Evolutionary conservation across 2,888 invertebrate genomes (phyloP).

Genomic region (Andrena minutula): DNA sequence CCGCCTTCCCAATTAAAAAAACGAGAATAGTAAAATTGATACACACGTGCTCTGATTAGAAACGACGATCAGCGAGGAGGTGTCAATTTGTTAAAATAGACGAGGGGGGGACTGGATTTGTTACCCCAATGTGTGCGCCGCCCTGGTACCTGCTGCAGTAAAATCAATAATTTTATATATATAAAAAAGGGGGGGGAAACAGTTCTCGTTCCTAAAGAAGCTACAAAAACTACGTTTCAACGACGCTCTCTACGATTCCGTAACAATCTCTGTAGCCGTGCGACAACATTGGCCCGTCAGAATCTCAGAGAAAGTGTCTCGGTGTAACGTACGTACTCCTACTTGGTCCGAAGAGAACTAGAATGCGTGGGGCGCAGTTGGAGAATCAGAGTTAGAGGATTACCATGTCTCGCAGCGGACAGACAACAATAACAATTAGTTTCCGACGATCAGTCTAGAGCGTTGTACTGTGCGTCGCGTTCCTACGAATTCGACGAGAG

Average conservation of each 20-base stretch:
- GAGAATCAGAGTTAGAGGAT: background rate
- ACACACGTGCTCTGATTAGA: slow-evolving; percentile 78
- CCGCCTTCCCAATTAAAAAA: slow-evolving; percentile 29
- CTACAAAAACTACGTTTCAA: slow-evolving; percentile 41
- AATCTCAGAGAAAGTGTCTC: slow-evolving; percentile 21
- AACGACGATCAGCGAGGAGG: slow-evolving; percentile 79
- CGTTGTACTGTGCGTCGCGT: background rate
- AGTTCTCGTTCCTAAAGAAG: slow-evolving; percentile 18
- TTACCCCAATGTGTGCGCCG: slow-evolving; percentile 81
- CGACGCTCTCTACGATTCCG: slow-evolving; percentile 29
- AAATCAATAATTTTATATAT: slow-evolving; percentile 59
- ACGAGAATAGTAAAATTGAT: slow-evolving; percentile 40
- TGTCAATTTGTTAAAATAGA: slow-evolving; percentile 83
- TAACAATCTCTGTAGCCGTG: background rate
- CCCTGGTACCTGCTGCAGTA: slow-evolving; percentile 78
- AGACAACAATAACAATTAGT: too few species aligned
- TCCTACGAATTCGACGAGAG: background rate
- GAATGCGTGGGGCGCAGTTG: background rate
- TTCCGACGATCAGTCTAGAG: too few species aligned
- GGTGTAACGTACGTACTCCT: slow-evolving; percentile 8
- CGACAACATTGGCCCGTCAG: slow-evolving; percentile 24
- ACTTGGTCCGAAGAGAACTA: slow-evolving; percentile 20
- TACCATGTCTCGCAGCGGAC: background rate
- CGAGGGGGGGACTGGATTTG: slow-evolving; percentile 79
- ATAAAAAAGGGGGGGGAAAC: background rate